phyloP scores from a whole-genome alignment of 1,140 invertebrate species.

The Sinella curviseta region DNA sequence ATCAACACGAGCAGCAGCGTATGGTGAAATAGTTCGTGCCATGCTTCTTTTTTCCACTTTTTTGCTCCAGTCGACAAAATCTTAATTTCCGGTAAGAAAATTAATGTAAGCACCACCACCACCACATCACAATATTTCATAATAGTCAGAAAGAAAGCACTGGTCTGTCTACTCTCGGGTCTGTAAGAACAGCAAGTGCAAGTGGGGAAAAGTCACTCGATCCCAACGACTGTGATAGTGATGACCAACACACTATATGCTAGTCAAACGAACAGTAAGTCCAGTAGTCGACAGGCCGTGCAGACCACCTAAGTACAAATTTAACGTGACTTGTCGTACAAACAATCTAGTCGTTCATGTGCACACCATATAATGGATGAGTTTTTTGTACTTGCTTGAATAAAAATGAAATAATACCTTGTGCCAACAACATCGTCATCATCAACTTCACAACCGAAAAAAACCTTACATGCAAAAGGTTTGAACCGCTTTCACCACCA shows the following conservation, averaged over 20 bases:
- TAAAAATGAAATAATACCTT: not conserved
- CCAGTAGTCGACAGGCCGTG: not conserved
- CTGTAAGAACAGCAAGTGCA: too few relatives aligned
- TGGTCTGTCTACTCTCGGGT: too few relatives aligned
- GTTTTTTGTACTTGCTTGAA: not conserved
- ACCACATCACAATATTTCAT: not conserved
- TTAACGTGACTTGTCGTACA: not conserved
- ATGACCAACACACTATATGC: not conserved
- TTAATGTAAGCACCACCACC: not conserved
- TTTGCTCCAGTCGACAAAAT: not conserved
- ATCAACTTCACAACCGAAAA: not conserved
- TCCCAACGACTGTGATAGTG: not conserved
- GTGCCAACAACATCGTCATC: too few relatives aligned
- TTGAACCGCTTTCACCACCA: too few relatives aligned
- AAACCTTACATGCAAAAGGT: too few relatives aligned
- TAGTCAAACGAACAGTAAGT: too few relatives aligned
- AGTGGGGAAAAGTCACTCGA: not conserved
- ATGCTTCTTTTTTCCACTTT: not conserved
- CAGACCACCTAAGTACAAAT: not conserved
- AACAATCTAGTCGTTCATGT: not conserved
- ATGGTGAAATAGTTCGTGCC: not conserved
- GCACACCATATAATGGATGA: not conserved
- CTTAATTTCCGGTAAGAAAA: not conserved
- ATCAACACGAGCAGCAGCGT: not conserved
- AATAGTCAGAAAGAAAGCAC: not conserved